Conservation (phyloP, 92 coral and sea anemone species). For the Chrysogorgia sp. region DNA sequence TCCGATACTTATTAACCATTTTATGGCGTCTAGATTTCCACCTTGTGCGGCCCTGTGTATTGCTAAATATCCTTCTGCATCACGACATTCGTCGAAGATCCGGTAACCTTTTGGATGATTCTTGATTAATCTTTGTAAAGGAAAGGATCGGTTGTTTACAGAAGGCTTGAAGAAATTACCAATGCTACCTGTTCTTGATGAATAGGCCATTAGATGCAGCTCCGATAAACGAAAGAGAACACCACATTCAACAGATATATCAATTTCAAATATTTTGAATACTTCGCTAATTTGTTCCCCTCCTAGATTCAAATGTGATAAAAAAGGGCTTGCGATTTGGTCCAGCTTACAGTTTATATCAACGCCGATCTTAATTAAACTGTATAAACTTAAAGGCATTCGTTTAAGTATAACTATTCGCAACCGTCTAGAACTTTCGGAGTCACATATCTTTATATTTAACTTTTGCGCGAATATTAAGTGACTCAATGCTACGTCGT, state of each 20-base stretch:
- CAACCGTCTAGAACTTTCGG: background rate
- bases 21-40: constrained; percentile 55
- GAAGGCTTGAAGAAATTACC: too few relatives aligned
- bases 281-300: too few relatives aligned
- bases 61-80: constrained; percentile 67
- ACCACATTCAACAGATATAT: constrained; percentile 56
- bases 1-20: constrained; percentile 55
- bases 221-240: constrained; percentile 56
- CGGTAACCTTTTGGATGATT: constrained; percentile 33
- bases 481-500: constrained; percentile 2
- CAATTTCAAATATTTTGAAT: constrained; percentile 25
- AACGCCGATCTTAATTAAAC: background rate
- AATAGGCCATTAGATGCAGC: constrained; percentile 65
- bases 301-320: background rate
- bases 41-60: constrained; percentile 81
- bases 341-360: constrained; percentile 3
- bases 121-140: constrained; percentile 25
- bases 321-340: background rate
- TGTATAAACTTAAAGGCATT: too few relatives aligned
- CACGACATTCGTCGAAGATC: constrained; percentile 63
- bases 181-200: constrained; percentile 29
- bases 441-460: background rate
- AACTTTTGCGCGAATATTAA: background rate
- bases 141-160: too few relatives aligned
- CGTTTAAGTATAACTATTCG: background rate